phyloP scores from a whole-genome alignment of 2,888 invertebrate species.

The Idaea aversata region DNA sequence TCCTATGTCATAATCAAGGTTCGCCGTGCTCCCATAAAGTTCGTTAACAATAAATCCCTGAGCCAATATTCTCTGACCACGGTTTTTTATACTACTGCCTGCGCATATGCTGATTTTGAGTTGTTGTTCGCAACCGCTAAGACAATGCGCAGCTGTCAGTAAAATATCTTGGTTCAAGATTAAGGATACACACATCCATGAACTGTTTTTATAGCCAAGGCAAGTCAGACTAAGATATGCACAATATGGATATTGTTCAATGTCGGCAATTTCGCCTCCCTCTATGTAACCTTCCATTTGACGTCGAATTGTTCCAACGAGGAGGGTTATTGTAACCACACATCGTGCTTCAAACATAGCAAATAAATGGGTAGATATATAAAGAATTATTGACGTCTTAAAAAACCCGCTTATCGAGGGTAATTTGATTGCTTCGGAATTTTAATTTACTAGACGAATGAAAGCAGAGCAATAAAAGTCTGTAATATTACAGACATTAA shows the following conservation, averaged over 20 bases:
- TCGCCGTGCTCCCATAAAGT: not conserved
- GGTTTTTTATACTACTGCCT: conserved; percentile 17
- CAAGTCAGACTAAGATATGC: not conserved
- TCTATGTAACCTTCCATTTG: not conserved
- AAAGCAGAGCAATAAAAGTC: no score
- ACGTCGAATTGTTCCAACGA: not conserved
- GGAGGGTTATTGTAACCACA: not conserved
- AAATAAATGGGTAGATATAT: not conserved
- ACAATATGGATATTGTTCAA: not conserved
- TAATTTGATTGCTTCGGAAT: no score
- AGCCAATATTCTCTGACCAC: conserved; percentile 9
- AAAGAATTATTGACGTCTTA: no score
- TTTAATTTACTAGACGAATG: no score
- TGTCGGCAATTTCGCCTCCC: not conserved
- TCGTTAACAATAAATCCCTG: conserved; percentile 19
- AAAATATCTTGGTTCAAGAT: not conserved
- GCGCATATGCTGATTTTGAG: conserved; percentile 9
- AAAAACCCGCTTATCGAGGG: no score
- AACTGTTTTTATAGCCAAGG: not conserved
- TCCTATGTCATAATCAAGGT: conserved; percentile 25
- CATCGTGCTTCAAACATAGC: not conserved
- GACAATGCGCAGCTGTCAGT: not conserved
- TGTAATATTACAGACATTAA: no score
- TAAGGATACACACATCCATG: not conserved
- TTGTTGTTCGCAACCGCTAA: not conserved